Percentiles rank a stretch among this genome's conserved stretches.
Evolutionary conservation across 2,797 vertebrate genomes (phyloP).

Genomic region (Gephyroberyx darwinii): DNA sequence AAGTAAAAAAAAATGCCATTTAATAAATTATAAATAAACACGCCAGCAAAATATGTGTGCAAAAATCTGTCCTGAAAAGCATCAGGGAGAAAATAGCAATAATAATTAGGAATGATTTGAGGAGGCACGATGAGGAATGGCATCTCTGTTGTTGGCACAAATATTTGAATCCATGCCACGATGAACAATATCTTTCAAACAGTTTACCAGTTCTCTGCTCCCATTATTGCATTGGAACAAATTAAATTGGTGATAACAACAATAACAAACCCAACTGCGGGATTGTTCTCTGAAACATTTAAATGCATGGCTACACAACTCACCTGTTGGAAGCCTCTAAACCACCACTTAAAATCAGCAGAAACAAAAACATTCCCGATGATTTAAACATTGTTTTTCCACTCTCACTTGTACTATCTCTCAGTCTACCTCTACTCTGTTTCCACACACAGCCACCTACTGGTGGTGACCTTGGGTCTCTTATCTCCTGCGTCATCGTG

Average conservation of each 20-base stretch:
- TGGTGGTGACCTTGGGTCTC: not conserved
- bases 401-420: not conserved
- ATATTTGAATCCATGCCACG: no score
- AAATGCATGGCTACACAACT: slow-evolving; percentile 12
- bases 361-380: slow-evolving; percentile 1
- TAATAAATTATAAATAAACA: no score
- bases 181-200: no score
- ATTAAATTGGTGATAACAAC: not conserved
- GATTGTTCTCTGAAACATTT: not conserved
- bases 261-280: not conserved
- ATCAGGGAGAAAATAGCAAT: no score
- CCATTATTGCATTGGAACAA: not conserved
- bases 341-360: slow-evolving; percentile 20
- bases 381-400: not conserved
- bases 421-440: not conserved
- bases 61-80: no score
- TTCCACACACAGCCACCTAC: no score
- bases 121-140: no score
- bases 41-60: no score
- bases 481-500: not conserved
- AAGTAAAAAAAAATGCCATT: no score
- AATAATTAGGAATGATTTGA: no score
- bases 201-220: no score
- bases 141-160: no score
- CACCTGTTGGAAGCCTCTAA: slow-evolving; percentile 29